These are phyloP conservation scores for Thunnus albacares DNA, from an alignment of 2,797 vertebrate genomes.

Conservation along the genomic window DNA sequence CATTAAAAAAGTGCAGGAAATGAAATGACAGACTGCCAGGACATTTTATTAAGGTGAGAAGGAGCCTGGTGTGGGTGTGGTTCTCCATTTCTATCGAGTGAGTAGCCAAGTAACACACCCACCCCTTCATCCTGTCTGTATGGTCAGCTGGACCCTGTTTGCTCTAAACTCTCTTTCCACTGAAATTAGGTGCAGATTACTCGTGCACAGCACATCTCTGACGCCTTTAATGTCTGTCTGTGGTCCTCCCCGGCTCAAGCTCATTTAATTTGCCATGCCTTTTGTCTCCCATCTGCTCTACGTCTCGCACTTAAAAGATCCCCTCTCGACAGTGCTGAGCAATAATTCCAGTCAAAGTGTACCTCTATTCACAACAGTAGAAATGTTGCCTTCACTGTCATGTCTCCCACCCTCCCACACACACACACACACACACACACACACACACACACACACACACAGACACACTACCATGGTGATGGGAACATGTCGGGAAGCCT, in stretches of 20 bases:
- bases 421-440: constrained; percentile 31
- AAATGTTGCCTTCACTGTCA: constrained; percentile 56
- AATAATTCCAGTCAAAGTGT: constrained; percentile 56
- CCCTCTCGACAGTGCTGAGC: constrained; percentile 58
- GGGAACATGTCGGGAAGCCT: constrained; percentile 76
- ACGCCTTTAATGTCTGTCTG: constrained; percentile 50
- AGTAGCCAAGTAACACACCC: constrained; percentile 69
- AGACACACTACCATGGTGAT: constrained; percentile 74
- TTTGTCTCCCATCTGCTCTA: constrained; percentile 71
- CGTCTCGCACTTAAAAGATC: constrained; percentile 59
- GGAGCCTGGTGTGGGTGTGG: constrained; percentile 31
- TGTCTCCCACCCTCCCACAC: constrained; percentile 37
- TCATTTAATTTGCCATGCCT: constrained; percentile 66
- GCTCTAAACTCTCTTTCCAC: constrained; percentile 39
- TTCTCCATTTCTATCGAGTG: constrained; percentile 48
- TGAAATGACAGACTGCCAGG: constrained; percentile 47
- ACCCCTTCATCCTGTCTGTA: constrained; percentile 23
- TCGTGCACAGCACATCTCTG: constrained; percentile 47
- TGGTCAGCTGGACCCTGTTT: constrained; percentile 52
- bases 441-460: constrained; percentile 43
- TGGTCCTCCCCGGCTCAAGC: constrained; percentile 38
- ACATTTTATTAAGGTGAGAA: constrained; percentile 59
- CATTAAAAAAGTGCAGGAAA: constrained; percentile 45
- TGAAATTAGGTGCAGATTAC: constrained; percentile 55
- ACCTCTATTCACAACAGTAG: constrained; percentile 59